Evolutionary conservation across 2,888 invertebrate species (phyloP), one percentile per base, ranked within the genome.

Genomic region (Carabus problematicus): DNA sequence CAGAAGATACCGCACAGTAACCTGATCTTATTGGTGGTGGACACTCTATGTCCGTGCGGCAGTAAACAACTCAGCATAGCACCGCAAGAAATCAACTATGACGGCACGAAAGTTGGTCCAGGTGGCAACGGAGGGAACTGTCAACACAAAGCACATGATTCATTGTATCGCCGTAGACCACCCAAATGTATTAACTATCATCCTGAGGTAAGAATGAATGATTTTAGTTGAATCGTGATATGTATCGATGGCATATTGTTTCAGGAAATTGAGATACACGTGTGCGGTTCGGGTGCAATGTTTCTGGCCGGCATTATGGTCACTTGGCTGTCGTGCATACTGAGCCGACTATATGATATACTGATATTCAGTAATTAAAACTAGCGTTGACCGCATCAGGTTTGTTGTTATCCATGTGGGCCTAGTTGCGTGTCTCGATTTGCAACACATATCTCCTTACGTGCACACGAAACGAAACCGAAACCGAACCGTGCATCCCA

Each of bases 1-100:
- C 94, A 95, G 79, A 94, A 94, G 83, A 93, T 95, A 77, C 93
- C 91, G 59, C 92, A 93, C 80, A 95, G 94, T 78, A 95, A 95
- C 85, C 84, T 95, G 75, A 93, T 95, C 76, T 84, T 95, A 72
- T 84, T 95, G 72, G 95, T 94, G 72, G 94, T 95, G 75, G 94
- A 95, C 81, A 94, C 93, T 18, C 83, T 93, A 74, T 94, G 94
- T 80, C 94, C 94, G 60, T 95, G 94, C 82, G 94, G 94, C 73
- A 92, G 91, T 77, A 94, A 94, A 81, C 91, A 92, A 77, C 84
- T 94, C 73, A 92, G 92, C 81, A 93, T 94, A 80, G 88, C 89
- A 70, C 90, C 94, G 72, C 85, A 89, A 76, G 90, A 91, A 81
- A 84, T 89, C 59, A 83, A 86, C 52, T 87, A 88, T 71, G 86